Evolutionary conservation across 2,113 vertebrate genomes (phyloP).

Genomic region (Isichthys henryi): DNA sequence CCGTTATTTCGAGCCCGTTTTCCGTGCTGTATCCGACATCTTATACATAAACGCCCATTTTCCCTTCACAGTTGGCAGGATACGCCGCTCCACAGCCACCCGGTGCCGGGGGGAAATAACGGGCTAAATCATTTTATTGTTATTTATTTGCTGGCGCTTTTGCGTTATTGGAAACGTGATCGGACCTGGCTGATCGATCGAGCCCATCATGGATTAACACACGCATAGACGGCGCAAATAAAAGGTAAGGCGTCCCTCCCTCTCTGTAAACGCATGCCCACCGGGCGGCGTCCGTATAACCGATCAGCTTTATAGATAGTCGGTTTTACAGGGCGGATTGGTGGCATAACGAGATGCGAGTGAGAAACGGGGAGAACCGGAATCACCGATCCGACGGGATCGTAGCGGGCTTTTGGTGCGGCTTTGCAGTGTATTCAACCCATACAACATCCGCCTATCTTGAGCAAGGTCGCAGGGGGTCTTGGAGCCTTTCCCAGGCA

Average conservation of each 20-base stretch:
- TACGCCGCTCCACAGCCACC: constrained; percentile 18
- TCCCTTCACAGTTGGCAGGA: background rate
- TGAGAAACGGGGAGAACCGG: background rate
- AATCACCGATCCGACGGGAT: background rate
- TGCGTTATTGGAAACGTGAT: constrained; percentile 36
- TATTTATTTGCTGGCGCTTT: constrained; percentile 26
- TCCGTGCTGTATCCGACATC: background rate
- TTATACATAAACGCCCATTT: background rate
- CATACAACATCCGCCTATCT: background rate
- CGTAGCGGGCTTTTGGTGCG: background rate
- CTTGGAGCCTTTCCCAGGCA: background rate
- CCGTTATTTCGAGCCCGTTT: constrained; percentile 32
- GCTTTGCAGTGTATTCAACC: background rate
- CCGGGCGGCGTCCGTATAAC: background rate
- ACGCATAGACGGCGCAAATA: constrained; percentile 23
- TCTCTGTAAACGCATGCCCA: background rate
- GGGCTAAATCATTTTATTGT: constrained; percentile 20
- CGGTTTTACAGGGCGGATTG: background rate
- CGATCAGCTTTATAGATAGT: background rate
- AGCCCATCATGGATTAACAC: constrained; percentile 43
- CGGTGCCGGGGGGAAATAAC: constrained; percentile 30
- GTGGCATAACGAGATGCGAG: background rate
- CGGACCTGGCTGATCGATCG: constrained; percentile 24
- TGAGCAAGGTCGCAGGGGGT: constrained; percentile 2
- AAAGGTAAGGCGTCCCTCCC: constrained; percentile 32